Conservation (phyloP, 2,888 invertebrate species). For the Parthenolecanium corni region DNA sequence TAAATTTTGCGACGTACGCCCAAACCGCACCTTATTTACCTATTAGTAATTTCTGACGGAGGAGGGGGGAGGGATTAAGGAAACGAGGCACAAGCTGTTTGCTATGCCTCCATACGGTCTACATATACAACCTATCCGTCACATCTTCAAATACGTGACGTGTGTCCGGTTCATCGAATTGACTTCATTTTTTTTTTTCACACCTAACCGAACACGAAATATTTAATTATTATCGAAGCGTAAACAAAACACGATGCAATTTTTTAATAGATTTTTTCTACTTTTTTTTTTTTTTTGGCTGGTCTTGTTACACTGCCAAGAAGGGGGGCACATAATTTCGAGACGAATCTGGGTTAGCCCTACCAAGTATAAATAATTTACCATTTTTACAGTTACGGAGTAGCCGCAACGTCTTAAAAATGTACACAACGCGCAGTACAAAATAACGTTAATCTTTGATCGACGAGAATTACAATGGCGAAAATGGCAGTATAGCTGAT, state of each 20-base stretch:
- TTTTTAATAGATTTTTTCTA: conserved; percentile 3
- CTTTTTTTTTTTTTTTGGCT: neutral
- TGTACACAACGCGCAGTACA: too few species aligned
- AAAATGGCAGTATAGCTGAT: too few species aligned
- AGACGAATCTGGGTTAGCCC: conserved; percentile 5
- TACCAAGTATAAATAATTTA: too few species aligned
- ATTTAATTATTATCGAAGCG: conserved; percentile 20
- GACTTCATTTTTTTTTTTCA: neutral
- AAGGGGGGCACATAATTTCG: neutral
- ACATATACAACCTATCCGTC: neutral
- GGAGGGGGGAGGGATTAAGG: neutral
- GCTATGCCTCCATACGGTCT: neutral
- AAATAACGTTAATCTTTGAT: too few species aligned
- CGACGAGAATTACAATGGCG: too few species aligned
- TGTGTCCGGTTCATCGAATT: conserved; percentile 7
- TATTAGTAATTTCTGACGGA: too few species aligned
- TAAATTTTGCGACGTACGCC: too few species aligned
- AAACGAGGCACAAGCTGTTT: neutral
- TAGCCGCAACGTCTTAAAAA: too few species aligned
- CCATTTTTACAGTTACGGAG: too few species aligned
- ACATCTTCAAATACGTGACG: conserved; percentile 9
- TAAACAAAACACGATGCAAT: conserved; percentile 11
- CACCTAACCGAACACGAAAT: conserved; percentile 3
- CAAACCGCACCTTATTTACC: too few species aligned
- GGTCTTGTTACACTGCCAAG: neutral